phyloP scores from a whole-genome alignment of 1,140 invertebrate genomes.

The Agrilus planipennis region DNA sequence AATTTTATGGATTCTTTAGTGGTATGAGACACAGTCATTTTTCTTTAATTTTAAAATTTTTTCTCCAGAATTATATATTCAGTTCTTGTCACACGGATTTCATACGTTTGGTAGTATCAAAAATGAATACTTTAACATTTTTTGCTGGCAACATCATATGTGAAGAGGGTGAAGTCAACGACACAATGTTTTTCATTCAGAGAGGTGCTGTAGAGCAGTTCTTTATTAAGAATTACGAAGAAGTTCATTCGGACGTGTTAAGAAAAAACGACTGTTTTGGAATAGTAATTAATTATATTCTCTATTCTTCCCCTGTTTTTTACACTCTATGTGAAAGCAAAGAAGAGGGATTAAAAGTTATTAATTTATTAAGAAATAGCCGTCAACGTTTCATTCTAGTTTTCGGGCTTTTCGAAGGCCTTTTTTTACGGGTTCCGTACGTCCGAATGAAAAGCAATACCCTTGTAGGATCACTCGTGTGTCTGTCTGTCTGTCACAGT shows the following conservation, averaged over 20 bases:
- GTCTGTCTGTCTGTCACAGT: too few species aligned
- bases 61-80: slow-evolving; percentile 30
- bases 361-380: neutral
- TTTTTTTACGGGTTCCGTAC: too few species aligned
- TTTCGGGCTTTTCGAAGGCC: too few species aligned
- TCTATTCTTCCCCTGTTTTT: neutral
- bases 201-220: slow-evolving; percentile 25
- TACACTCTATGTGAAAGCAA: slow-evolving; percentile 1
- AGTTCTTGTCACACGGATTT: slow-evolving; percentile 32
- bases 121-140: slow-evolving; percentile 29
- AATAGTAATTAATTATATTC: slow-evolving; percentile 9
- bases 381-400: neutral
- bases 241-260: slow-evolving; percentile 12
- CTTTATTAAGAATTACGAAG: slow-evolving; percentile 7
- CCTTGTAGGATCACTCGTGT: too few species aligned
- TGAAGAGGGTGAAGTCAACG: slow-evolving; percentile 34
- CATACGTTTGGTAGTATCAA: slow-evolving; percentile 31
- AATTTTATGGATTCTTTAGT: too few species aligned
- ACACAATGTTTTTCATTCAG: slow-evolving; percentile 36
- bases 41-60: too few species aligned
- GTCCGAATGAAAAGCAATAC: too few species aligned
- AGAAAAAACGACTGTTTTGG: slow-evolving; percentile 13
- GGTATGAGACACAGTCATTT: too few species aligned
- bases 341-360: neutral
- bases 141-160: slow-evolving; percentile 34